These are phyloP conservation scores for Steatocranus sp. DNA, from an alignment of 2,797 vertebrate genomes.

Conservation along the genomic window DNA sequence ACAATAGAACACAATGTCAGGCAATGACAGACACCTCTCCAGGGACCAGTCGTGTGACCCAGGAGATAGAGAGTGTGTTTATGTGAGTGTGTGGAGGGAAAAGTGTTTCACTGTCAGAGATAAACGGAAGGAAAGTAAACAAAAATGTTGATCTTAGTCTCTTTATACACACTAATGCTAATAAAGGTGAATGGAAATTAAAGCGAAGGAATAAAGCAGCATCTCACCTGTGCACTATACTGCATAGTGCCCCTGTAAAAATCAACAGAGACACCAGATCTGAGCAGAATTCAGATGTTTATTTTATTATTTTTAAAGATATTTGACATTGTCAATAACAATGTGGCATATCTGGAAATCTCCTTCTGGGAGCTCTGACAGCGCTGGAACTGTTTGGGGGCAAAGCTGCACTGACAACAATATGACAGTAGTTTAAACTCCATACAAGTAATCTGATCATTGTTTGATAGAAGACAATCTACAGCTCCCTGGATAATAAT, in stretches of 20 bases:
- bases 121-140: neutral
- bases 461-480: neutral
- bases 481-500: neutral
- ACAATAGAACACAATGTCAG: constrained; percentile 58
- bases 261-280: neutral
- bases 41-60: constrained; percentile 22
- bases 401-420: neutral
- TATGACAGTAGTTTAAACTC: neutral
- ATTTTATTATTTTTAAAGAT: neutral
- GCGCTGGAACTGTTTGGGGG: neutral
- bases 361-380: neutral
- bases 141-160: neutral
- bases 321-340: neutral
- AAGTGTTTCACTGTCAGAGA: neutral
- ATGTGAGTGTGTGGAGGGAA: neutral
- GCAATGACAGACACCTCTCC: constrained; percentile 53
- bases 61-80: neutral
- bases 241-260: neutral
- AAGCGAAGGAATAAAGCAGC: neutral
- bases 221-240: neutral
- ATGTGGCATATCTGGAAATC: neutral
- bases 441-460: neutral
- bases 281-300: neutral
- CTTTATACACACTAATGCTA: neutral
- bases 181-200: neutral